Percentiles rank a stretch among this genome's conserved stretches.
These are phyloP conservation scores for Petrosia ficiformis DNA, from an alignment of 37 sponge, comb jelly and placozoan genomes.

Conservation along the genomic window DNA sequence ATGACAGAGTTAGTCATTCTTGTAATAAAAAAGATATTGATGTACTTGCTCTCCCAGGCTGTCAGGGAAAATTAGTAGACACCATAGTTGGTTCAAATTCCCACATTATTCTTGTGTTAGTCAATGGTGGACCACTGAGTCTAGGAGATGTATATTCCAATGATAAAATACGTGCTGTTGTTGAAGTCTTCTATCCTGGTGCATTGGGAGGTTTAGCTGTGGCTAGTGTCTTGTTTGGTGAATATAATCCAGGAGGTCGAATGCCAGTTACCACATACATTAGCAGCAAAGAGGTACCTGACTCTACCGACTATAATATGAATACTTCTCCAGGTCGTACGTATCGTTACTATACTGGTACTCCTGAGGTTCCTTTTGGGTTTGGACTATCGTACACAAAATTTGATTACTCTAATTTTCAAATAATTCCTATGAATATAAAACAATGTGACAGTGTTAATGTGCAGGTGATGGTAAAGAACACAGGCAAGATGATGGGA, in stretches of 20 bases:
- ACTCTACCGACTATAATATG: constrained; percentile 40
- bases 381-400: constrained; percentile 52
- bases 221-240: constrained; percentile 59
- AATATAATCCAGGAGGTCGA: constrained; percentile 53
- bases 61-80: constrained; percentile 44
- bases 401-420: constrained; percentile 33
- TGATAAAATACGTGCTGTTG: constrained; percentile 27
- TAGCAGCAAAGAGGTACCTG: constrained; percentile 11
- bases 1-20: constrained; percentile 28
- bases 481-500: constrained; percentile 28
- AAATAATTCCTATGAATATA: constrained; percentile 8
- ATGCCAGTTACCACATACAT: constrained; percentile 43
- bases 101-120: constrained; percentile 39
- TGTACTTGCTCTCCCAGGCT: constrained; percentile 46
- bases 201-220: constrained; percentile 62
- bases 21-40: constrained; percentile 15
- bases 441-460: constrained; percentile 26
- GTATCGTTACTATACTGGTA: constrained; percentile 36
- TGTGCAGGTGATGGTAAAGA: constrained; percentile 33
- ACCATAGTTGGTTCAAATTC: constrained; percentile 4
- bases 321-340: constrained; percentile 38
- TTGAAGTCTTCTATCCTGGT: constrained; percentile 77
- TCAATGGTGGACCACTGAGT: constrained; percentile 72
- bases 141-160: constrained; percentile 6
- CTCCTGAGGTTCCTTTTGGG: constrained; percentile 42